A percentile compares a stretch with the other conserved stretches of the same genome.
Evolutionary conservation across 2,113 vertebrate genomes (phyloP).

Genomic region (Myrmecobius fasciatus): DNA sequence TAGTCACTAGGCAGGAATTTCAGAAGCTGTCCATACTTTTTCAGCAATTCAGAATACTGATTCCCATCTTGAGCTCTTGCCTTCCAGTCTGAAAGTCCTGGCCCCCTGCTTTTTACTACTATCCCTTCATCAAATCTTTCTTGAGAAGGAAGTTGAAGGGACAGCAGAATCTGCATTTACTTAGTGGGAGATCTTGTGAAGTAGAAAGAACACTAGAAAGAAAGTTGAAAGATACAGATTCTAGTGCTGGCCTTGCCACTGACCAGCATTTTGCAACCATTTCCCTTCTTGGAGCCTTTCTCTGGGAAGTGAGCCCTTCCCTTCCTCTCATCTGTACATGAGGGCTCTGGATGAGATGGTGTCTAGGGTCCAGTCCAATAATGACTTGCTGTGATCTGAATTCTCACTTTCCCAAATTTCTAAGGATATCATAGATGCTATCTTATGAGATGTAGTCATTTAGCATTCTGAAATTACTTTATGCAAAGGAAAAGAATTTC

Average conservation of each 20-base stretch:
- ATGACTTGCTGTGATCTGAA: not conserved
- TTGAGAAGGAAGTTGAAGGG: not conserved
- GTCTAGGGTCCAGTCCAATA: not conserved
- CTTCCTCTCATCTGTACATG: not conserved
- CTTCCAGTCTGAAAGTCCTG: conserved; percentile 53
- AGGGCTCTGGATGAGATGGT: not conserved
- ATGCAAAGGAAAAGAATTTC: conserved; percentile 22
- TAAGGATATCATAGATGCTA: not conserved
- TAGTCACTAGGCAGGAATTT: not conserved
- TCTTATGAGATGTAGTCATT: not conserved
- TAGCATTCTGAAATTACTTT: conserved; percentile 18
- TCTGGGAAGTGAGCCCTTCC: not conserved
- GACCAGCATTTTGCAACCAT: not conserved
- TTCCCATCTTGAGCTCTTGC: conserved; percentile 5
- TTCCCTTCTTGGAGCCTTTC: not conserved
- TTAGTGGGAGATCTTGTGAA: not conserved
- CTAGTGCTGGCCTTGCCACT: not conserved
- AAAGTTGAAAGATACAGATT: not conserved
- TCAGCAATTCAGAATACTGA: conserved; percentile 38
- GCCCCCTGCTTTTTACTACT: conserved; percentile 32
- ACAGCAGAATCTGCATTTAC: not conserved
- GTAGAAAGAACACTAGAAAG: not conserved
- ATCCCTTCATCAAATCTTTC: not conserved
- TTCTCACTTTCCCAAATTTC: not conserved
- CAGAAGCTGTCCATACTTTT: not conserved